These are phyloP conservation scores for Muscicapa adusta DNA, from an alignment of 2,113 vertebrate genomes.

Conservation along the genomic window DNA sequence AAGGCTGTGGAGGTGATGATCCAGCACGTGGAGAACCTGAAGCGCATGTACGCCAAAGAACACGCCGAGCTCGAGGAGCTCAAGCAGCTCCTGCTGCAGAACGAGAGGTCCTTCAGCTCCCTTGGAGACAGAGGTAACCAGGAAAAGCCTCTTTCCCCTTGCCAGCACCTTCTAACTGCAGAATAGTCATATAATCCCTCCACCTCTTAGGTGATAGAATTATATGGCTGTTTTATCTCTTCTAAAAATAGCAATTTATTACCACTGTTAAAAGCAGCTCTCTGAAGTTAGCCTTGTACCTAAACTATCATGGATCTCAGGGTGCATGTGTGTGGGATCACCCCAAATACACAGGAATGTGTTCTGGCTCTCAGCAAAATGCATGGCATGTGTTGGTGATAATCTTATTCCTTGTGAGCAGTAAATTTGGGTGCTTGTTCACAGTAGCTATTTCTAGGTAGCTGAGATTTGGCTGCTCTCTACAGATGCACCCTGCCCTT, in stretches of 20 bases:
- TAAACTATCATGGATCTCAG: not conserved
- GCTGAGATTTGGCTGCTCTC: not conserved
- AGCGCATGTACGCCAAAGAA: constrained; percentile 90
- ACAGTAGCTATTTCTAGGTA: not conserved
- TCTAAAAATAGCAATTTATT: not conserved
- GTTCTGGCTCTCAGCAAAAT: not conserved
- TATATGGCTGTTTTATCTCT: not conserved
- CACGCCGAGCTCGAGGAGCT: constrained; percentile 90
- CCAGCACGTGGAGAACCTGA: constrained; percentile 95
- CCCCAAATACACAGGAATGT: not conserved
- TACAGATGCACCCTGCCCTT: not conserved
- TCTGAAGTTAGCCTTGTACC: not conserved
- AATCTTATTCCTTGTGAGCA: not conserved
- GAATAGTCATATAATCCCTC: not conserved
- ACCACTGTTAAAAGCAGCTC: not conserved
- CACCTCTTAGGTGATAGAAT: no score
- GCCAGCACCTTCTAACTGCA: not conserved
- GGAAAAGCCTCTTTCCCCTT: not conserved
- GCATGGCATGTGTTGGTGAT: not conserved
- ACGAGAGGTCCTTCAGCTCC: constrained; percentile 79
- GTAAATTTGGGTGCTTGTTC: not conserved
- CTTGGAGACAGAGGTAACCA: constrained; percentile 70
- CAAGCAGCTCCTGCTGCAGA: constrained; percentile 83
- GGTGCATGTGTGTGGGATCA: not conserved
- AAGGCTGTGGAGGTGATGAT: constrained; percentile 97